Base-by-base conservation (phyloP, 2,797 vertebrate species). In the Capromys pilorides region DNA sequence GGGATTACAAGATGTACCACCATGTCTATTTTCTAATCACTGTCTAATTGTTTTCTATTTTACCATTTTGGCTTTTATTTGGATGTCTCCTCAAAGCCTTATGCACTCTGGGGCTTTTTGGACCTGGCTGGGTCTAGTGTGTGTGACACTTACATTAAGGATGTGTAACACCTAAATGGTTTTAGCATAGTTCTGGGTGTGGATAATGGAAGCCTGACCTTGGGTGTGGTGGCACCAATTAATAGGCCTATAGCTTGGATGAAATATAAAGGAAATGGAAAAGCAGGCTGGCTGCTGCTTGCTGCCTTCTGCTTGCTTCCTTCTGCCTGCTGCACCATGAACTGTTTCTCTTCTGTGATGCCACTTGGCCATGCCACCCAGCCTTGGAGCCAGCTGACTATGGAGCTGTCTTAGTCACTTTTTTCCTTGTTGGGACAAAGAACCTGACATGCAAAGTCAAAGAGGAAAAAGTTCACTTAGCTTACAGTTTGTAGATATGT, bases 21-120 rank as follows among this genome's bases (percentile, higher is more conserved):
- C n/a, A 36, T 36, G n/a, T n/a, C 67, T 36, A 36, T 21, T 19
- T 69, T 69, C 67, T 73, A 13, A 39, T 73, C 22, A 41, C 36
- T 85, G 92, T 85, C 41, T 77, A 86, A 66, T 90, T 90, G 62
- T 73, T 88, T 84, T 93, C 57, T 73, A 82, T 16, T 77, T 54
- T 89, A 67, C 54, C 14, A 84, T 36, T 36, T 18, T 69, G n/a
- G n/a, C 66, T 69, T 69, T 16, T 69, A 36, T 36, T 16, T 21
- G 19, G 18, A 69, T 36, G n/a, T n/a, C 66, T 36, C 66, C 66
- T 6, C 18, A 69, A 36, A 69, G 66, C 66, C 16, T 69, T n/a
- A 36, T 36, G n/a, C 18, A 69, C n/a, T 36, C 66, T 69, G 67
- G 18, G 67, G n/a, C n/a, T 36, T 66, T 69, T 11, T 8, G n/a